These are phyloP conservation scores for Pantherophis alleghaniensis DNA, from an alignment of 2,797 vertebrate genomes.

Conservation along the genomic window DNA sequence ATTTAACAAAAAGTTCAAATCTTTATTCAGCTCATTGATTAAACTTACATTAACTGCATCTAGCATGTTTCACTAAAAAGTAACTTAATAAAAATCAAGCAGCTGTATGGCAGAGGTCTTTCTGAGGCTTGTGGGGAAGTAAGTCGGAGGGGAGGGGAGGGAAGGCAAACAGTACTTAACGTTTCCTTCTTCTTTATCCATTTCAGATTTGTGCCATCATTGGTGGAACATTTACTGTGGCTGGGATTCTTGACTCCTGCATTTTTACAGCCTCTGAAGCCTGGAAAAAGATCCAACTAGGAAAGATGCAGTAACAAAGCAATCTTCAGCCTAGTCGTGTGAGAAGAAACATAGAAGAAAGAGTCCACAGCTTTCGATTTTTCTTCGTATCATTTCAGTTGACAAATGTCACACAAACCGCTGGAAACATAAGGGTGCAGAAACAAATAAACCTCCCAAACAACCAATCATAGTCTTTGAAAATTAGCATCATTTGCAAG, in stretches of 20 bases:
- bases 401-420: slow-evolving; percentile 55
- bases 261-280: slow-evolving; percentile 99
- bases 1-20: background rate
- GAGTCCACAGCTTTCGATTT: slow-evolving; percentile 60
- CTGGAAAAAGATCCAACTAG: slow-evolving; percentile 99
- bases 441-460: background rate
- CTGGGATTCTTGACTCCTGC: slow-evolving; percentile 97
- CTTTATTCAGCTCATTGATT: background rate
- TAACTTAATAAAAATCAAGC: background rate
- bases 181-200: slow-evolving; percentile 25
- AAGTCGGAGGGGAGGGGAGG: background rate
- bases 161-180: background rate
- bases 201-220: slow-evolving; percentile 96
- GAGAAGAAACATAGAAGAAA: slow-evolving; percentile 53
- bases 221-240: slow-evolving; percentile 96
- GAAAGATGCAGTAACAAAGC: slow-evolving; percentile 85
- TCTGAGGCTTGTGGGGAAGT: background rate
- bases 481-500: background rate
- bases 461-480: background rate
- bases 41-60: background rate
- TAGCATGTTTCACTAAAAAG: background rate
- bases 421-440: slow-evolving; percentile 54
- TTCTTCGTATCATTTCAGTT: slow-evolving; percentile 64
- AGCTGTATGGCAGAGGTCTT: background rate
- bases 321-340: slow-evolving; percentile 16